Conservation (phyloP, 1,140 invertebrate species). For the Aradophagus sp. region DNA sequence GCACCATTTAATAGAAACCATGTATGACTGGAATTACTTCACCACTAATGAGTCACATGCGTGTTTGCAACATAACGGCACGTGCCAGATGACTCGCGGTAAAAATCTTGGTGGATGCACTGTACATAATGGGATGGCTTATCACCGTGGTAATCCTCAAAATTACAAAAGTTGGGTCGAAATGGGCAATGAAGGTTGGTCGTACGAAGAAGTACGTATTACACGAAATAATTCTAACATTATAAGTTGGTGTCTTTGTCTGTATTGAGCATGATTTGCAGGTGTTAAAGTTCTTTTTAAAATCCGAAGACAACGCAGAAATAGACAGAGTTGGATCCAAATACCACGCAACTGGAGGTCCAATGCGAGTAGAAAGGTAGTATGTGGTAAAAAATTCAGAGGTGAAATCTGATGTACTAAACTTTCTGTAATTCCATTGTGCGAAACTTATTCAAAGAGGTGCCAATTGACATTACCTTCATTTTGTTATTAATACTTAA, state of each 20-base stretch:
- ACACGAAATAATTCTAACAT: slow-evolving; percentile 4
- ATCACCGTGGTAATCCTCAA: slow-evolving; percentile 78
- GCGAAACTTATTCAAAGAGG: no score
- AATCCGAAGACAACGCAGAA: slow-evolving; percentile 76
- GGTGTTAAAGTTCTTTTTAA: slow-evolving; percentile 77
- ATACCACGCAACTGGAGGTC: slow-evolving; percentile 73
- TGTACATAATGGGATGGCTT: slow-evolving; percentile 81
- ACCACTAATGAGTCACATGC: slow-evolving; percentile 88
- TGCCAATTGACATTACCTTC: no score
- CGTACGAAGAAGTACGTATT: slow-evolving; percentile 74
- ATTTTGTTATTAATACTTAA: background rate
- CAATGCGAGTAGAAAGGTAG: slow-evolving; percentile 76
- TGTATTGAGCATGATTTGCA: no score
- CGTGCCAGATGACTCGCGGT: slow-evolving; percentile 69
- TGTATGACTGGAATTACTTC: slow-evolving; percentile 92
- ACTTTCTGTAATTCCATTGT: no score
- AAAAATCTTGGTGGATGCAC: slow-evolving; percentile 77
- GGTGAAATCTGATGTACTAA: no score
- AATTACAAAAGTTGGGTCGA: slow-evolving; percentile 79
- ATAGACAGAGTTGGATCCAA: slow-evolving; percentile 68
- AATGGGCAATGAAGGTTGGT: slow-evolving; percentile 77
- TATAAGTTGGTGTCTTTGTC: no score
- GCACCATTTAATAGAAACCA: no score
- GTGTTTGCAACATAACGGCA: slow-evolving; percentile 79
- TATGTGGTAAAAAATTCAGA: no score